A percentile compares a stretch with the other conserved stretches of the same genome.
phyloP scores from a whole-genome alignment of 2,888 invertebrate species.

The Sinhomidia bicolor region DNA sequence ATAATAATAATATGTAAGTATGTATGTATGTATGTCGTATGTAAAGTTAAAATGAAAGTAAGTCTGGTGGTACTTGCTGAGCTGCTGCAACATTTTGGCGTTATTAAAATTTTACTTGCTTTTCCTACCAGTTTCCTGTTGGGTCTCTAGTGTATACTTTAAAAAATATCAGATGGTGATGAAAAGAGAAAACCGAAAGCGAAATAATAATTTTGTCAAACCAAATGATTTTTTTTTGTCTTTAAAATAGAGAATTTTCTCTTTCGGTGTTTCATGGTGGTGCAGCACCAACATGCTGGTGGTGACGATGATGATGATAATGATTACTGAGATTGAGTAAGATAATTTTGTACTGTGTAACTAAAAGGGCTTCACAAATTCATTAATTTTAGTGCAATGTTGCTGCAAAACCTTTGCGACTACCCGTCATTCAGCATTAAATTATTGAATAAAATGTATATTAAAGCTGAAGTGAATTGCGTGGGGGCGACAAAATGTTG shows the following conservation, averaged over 20 bases:
- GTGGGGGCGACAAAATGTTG: not conserved
- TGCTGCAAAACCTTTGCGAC: too few species aligned
- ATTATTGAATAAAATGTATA: not conserved
- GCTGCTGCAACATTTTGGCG: not conserved
- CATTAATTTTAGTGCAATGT: too few species aligned
- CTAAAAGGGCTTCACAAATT: not conserved
- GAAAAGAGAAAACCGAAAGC: not conserved
- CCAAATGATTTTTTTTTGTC: not conserved
- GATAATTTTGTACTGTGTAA: not conserved
- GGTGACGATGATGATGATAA: not conserved
- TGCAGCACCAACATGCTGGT: not conserved
- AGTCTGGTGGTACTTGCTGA: too few species aligned
- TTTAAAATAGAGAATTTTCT: not conserved
- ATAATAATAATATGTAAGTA: too few species aligned
- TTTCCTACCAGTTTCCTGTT: too few species aligned
- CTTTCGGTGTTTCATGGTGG: not conserved
- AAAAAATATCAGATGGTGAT: not conserved
- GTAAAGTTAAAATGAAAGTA: not conserved
- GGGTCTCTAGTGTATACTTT: too few species aligned
- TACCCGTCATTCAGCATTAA: not conserved
- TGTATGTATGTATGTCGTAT: not conserved
- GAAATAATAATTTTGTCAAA: not conserved
- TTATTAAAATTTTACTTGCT: conserved; percentile 2
- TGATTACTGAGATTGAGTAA: not conserved
- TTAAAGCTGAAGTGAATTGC: not conserved